Evolutionary conservation across 2,888 invertebrate genomes (phyloP), one percentile per base, ranked within the genome.

Genomic region (Ctena decussata): DNA sequence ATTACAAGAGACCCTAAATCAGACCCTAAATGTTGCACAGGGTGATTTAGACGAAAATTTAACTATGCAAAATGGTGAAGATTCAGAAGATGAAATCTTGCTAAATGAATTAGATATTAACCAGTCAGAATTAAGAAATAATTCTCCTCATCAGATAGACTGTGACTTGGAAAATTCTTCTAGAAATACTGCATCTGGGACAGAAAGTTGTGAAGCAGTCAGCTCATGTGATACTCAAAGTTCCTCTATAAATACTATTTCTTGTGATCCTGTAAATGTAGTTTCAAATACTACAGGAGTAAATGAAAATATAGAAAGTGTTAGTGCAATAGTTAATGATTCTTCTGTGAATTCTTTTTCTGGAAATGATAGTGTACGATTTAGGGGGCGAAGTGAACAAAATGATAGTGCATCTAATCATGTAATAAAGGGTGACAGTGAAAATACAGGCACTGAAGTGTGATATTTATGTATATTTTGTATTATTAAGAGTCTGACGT

Each of bases 261-360:
- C 65, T n/a, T 65, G 65, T 65, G 65, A 65, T 65, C 35, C 65
- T 65, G 35, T 35, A 65, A 65, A 32, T 65, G 15, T 35, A 35
- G 65, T 65, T 65, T 32, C 30, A 30, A 30, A 65, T n/a, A 5
- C 24, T 3, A 3, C 65, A 65, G 65, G 24, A 21, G 6, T n/a
- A 32, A 65, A 12, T 65, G 32, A 35, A 8, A 15, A 18, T 35
- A 24, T 8, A 60, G 18, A 5, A 30, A 32, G 21, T n/a, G 65
- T 35, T 35, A 35, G 65, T 65, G 65, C 65, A 65, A 65, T 65
- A 65, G 27, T 24, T 32, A 65, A 21, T 30, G 65, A 65, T 65
- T 30, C 60, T 60, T 30, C 30, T 27, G 6, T 15, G 6, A 60
- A 27, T 30, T 21, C 35, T 21, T 11, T 32, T 35, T 18, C 65